Evolutionary conservation across 2,888 invertebrate genomes (phyloP).

Genomic region (Lobophora halterata): DNA sequence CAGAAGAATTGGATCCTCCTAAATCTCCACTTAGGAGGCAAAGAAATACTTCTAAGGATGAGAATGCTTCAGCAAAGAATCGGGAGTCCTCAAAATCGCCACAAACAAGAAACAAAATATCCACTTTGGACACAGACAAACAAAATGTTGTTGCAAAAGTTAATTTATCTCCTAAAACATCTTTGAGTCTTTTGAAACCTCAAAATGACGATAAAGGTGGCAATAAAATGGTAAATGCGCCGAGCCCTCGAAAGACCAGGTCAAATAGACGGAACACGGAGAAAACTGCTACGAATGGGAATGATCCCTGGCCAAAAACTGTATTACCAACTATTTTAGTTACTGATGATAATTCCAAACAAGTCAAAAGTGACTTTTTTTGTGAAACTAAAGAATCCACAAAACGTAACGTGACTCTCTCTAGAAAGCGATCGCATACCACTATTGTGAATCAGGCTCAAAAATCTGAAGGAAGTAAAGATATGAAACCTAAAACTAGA

Average conservation of each 20-base stretch:
- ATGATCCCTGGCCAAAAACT: slow-evolving; percentile 16
- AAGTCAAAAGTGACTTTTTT: slow-evolving; percentile 57
- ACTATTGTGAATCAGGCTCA: slow-evolving; percentile 20
- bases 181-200: slow-evolving; percentile 15
- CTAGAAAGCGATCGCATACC: slow-evolving; percentile 40
- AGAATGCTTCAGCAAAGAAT: slow-evolving; percentile 15
- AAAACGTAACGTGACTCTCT: slow-evolving; percentile 16
- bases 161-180: slow-evolving; percentile 10
- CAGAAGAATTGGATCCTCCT: not conserved
- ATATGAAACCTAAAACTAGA: slow-evolving; percentile 32
- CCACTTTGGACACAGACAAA: not conserved
- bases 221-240: slow-evolving; percentile 3
- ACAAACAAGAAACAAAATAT: slow-evolving; percentile 11
- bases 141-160: not conserved
- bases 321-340: slow-evolving; percentile 48
- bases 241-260: slow-evolving; percentile 24
- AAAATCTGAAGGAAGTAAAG: slow-evolving; percentile 9
- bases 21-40: not conserved
- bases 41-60: slow-evolving; percentile 19
- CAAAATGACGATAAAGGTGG: not conserved
- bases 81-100: slow-evolving; percentile 10
- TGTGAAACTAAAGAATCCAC: slow-evolving; percentile 26
- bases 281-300: not conserved
- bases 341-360: slow-evolving; percentile 41
- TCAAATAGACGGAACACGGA: slow-evolving; percentile 15